Evolutionary conservation across 2,113 vertebrate genomes (phyloP), one percentile per base, ranked within the genome.

Genomic region (Fulmarus glacialis): DNA sequence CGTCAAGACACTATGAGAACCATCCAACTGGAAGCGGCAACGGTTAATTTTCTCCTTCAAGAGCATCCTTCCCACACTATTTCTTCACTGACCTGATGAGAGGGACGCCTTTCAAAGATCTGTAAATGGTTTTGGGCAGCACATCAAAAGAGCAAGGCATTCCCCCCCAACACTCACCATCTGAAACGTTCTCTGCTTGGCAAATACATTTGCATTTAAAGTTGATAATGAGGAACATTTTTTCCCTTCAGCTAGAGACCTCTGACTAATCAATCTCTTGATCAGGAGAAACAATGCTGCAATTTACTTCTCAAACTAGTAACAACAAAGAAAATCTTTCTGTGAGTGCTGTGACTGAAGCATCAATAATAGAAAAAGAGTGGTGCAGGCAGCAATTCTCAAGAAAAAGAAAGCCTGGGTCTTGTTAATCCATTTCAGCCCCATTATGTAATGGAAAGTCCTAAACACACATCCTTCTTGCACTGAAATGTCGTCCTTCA

Each of bases 381-480:
- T 89, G 81, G 89, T 66, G 87, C 89, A 97, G 95, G 86, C 96
- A 97, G 89, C 96, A 97, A 89, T 98, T 97, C 97, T 97, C 94
- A 96, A 95, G 95, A 82, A 97, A 94, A 98, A 98, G 95, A 98
- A 97, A 95, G 95, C 92, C 82, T 96, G 79, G 86, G 94, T 90
- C 91, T 97, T 98, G 94, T 97, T 97, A 98, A 98, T 97, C 89
- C 97, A 96, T 95, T 95, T 94, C 92, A 93, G 96, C 62, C 72
- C 83, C 78, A 97, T 97, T 97, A 98, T 97, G 96, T 94, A 97
- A 97, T 91, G 93, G 96, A 97, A 97, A 98, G 91, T 96, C 83
- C 96, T 96, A 96, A 97, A 97, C 85, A 92, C 79, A 96, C 64
- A 59, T 87, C 82, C 68, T 95, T 96, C 93, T 95, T 96, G 93